Evolutionary conservation across 2,797 vertebrate genomes (phyloP), one percentile per base, ranked within the genome.

Genomic region (Periparus ater): DNA sequence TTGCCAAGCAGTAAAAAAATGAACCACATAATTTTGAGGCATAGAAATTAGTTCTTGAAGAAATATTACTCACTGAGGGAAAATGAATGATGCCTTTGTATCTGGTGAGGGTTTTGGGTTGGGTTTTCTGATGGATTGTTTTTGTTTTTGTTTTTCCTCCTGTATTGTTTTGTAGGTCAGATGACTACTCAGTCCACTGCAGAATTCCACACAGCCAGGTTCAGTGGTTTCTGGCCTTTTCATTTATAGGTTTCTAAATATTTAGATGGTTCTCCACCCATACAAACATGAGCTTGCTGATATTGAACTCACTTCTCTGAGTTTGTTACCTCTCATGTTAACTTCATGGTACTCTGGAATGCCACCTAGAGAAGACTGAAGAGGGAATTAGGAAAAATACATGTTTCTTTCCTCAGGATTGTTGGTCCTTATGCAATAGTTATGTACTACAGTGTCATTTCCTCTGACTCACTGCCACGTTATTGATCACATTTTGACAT

Each of bases 311-410:
- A 17, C 7, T 72, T 87, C 9, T 70, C 67, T 48, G 51, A 26
- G 16, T 62, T n/a, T 45, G 3, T 42, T 32, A 48, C 13, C 20
- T 32, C 34, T 71, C n/a, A 4, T 30, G 3, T 11, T 63, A 71
- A 10, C 9, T 27, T 85, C 0, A 1, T 17, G 6, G 4, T 9
- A 26, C 2, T 67, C 13, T 1, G 0, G 10, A 32, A 63, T 34
- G 77, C 11, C 22, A 45, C 2, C 17, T 18, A 30, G 9, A 15
- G 26, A 76, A 67, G 19, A 7, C 5, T 83, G 44, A 81, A 91
- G 30, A 60, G 7, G 6, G 29, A 48, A 55, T 61, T 29, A 47
- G 18, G 23, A 62, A 76, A 89, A 79, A 50, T 17, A 3, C 2
- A 3, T n/a, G 8, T 54, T 79, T 14, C 3, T 11, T 76, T 73